Evolutionary conservation across 2,888 invertebrate genomes (phyloP), one percentile per base, ranked within the genome.

Genomic region (Metopia argyrocephala): DNA sequence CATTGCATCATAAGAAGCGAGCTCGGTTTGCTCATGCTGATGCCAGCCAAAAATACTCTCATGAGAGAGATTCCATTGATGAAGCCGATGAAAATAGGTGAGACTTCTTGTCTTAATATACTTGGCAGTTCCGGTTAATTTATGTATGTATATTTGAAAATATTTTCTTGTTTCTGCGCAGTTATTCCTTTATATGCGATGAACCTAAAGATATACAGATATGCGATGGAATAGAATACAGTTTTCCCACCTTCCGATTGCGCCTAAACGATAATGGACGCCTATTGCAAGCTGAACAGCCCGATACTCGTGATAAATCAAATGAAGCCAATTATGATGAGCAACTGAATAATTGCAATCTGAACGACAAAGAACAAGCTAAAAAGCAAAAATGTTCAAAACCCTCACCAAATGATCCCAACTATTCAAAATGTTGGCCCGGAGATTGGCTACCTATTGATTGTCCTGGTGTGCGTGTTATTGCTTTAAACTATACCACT

Each of bases 361-460:
- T 12, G 12, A 38, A 38, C 38, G 12, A 54, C 12, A 68, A 46
- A 9, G 81, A 78, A 31, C 7, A 9, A 45, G 61, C 56, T 5
- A 61, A 38, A 25, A 83, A 74, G 28, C 7, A n/a, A n/a, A 62
- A 57, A 20, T 2, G 50, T 5, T 23, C 68, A 0, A 83, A 85
- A 61, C 79, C 78, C 2, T 79, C 83, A 9, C 21, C 81, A 6
- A 73, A 86, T 59, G 87, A 87, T 78, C 87, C 90, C 3, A 92
- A 92, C 69, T 94, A 93, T 85, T 93, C 94, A 0, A 89, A 90
- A 12, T 96, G 96, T 86, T 97, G 96, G 96, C 97, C 97, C 0
- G 92, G 93, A 78, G 96, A 97, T 88, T 97, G 97, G 97, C 89
- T 97, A 25, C 94, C 95, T 0, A 87, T 92, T 48, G 97, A 97